Base-by-base conservation (phyloP, 2,113 vertebrate species). In the Syngnathoides biaculeatus region DNA sequence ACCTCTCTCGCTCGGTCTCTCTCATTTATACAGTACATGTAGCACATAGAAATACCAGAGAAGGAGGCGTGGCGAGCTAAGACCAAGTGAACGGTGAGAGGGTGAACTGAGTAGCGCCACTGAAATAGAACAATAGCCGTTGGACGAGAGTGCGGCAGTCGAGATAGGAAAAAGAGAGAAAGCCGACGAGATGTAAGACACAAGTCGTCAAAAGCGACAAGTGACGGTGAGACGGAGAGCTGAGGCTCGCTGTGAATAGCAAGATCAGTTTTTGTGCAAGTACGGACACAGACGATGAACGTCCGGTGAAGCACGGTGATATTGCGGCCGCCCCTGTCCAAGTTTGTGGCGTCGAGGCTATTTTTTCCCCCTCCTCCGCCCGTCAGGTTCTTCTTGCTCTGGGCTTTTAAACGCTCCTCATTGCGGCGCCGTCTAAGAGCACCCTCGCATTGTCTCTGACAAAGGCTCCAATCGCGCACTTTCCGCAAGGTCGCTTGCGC, bases 101-200 rank as follows among this genome's bases (percentile, higher is more conserved):
- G 83, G 87, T 68, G 79, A 85, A 77, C 78, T 79, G 75, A 79
- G 73, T 75, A 84, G 75, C 77, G 69, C 72, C 82, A 84, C 86
- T 86, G 86, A 87, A 88, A 87, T 86, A 88, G 81, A 86, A 86
- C 77, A 80, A 75, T 76, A 74, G 79, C 69, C 79, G 55, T 72
- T 72, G 86, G 87, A 87, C 77, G 72, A 70, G 75, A 85, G 78
- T 64, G 64, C 63, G 73, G 79, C 72, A 82, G 75, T 13, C 1
- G 59, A 67, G 13, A 64, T 53, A 74, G 26, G 59, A 67, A 14
- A 64, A 57, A 72, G 26, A 59, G 63, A 53, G 58, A 55, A 8
- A 61, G 22, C 71, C 71, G 76, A 80, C 77, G 55, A 65, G 70
- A 80, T 70, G 69, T 68, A 70, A 79, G 72, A 68, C 74, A 75